phyloP scores from a whole-genome alignment of 2,888 invertebrate species.

The Ecdyonurus torrentis region DNA sequence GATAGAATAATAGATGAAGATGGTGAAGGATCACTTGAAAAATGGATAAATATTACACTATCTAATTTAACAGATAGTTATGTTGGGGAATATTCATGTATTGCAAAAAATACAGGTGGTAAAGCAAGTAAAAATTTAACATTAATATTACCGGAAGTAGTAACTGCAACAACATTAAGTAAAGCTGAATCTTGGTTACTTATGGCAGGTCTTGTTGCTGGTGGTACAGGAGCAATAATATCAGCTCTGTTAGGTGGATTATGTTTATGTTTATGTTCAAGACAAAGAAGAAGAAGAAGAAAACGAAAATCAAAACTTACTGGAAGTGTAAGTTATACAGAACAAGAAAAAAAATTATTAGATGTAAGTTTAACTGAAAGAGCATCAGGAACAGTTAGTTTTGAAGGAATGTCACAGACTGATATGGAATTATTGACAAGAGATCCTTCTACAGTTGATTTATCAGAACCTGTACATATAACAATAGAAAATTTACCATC shows the following conservation, averaged over 20 bases:
- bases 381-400: slow-evolving; percentile 37
- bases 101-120: slow-evolving; percentile 49
- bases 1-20: slow-evolving; percentile 15
- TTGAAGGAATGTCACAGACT: slow-evolving; percentile 43
- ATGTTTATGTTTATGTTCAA: slow-evolving; percentile 10
- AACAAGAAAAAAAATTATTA: slow-evolving; percentile 72
- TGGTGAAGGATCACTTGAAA: slow-evolving; percentile 25
- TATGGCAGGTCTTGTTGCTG: slow-evolving; percentile 9
- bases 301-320: slow-evolving; percentile 49
- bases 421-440: slow-evolving; percentile 31
- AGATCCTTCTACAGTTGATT: neutral
- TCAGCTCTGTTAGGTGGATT: slow-evolving; percentile 8
- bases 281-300: slow-evolving; percentile 25
- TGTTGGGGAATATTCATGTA: slow-evolving; percentile 72
- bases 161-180: slow-evolving; percentile 8
- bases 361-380: slow-evolving; percentile 58
- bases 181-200: slow-evolving; percentile 10
- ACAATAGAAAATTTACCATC: slow-evolving; percentile 28
- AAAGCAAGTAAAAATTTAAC: slow-evolving; percentile 40
- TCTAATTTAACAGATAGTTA: slow-evolving; percentile 65
- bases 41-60: slow-evolving; percentile 70
- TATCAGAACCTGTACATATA: slow-evolving; percentile 29
- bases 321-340: slow-evolving; percentile 65
- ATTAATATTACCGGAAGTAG: slow-evolving; percentile 19
- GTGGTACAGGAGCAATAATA: slow-evolving; percentile 3